Conservation (phyloP, 2,888 invertebrate genomes). For the Ormyrus thymus region DNA sequence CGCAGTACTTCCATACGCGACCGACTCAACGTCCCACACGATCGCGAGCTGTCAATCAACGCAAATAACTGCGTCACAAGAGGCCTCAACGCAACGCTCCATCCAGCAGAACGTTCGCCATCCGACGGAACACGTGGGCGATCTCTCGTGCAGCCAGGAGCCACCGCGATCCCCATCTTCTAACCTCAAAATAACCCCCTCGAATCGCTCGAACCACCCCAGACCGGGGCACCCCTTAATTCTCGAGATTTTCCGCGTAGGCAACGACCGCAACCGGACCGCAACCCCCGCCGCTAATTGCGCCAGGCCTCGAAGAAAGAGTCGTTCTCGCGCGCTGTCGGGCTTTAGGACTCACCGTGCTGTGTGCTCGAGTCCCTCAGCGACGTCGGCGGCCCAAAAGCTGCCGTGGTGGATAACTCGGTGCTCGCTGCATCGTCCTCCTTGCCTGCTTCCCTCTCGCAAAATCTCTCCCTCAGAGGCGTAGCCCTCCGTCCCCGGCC, state of each 20-base stretch:
- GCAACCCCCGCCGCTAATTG: no score
- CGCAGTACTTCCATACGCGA: background rate
- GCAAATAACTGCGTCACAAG: conserved; percentile 1
- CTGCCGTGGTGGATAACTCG: conserved; percentile 3
- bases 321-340: background rate
- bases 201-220: background rate
- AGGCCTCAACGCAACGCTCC: background rate
- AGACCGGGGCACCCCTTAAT: background rate
- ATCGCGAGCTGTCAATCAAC: background rate
- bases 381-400: conserved; percentile 19
- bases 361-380: conserved; percentile 18
- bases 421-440: conserved; percentile 37
- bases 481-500: background rate
- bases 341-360: conserved; percentile 37
- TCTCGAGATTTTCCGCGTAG: no score
- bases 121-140: conserved; percentile 56
- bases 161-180: conserved; percentile 24
- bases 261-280: no score
- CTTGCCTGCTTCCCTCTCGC: conserved; percentile 1
- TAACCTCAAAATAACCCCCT: conserved; percentile 49
- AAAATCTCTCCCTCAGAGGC: background rate
- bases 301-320: conserved; percentile 11
- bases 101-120: conserved; percentile 46
- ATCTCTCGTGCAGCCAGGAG: conserved; percentile 22
- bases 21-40: background rate